Base-by-base conservation (phyloP, 2,888 invertebrate genomes). In the Gibbula magus region DNA sequence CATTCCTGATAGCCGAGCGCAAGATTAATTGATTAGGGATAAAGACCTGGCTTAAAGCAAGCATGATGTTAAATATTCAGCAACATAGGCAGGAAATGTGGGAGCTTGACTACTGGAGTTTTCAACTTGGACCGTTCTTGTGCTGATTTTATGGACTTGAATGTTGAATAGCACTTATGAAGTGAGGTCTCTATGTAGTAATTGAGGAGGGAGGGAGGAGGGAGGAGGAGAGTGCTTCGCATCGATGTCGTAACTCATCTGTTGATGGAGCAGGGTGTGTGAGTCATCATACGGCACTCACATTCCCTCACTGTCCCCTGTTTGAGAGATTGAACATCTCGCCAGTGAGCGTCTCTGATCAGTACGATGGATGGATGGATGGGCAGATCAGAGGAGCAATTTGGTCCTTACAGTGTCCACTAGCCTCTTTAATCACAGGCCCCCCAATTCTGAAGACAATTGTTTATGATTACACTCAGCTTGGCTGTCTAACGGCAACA, bases 381-480 rank as follows among this genome's bases (percentile, higher is more conserved):
- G 45, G 25, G 54, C 75, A 32, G 53, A 54, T 52, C 29, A 35
- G 51, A 56, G 56, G 51, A 32, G 56, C 75, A 79, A 79, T 79
- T 75, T 78, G 78, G 67, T 52, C 29, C 76, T 51, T 39, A 20
- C 22, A 39, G 51, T 67, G 76, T 39, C 79, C 73, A 73, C 25
- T 25, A 67, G 20, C 35, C 74, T 70, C 61, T 45, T 81, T 81
- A 76, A 81, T 81, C 79, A 79, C 61, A 39, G 35, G 35, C 76
- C 52, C 52, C 61, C 51, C 51, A 39, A 66, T 74, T 70, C 51
- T 39, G 67, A 54, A 22, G 66, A 84, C 83, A 83, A 83, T 83
- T 79, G 79, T 79, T 77, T 82, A 82, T 83, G 83, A 82, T 83
- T 82, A 80, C 82, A 77, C 74, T 79, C 77, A 76, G 74, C 51